Percentiles rank a stretch among this genome's conserved stretches.
Conservation (phyloP, 2,797 vertebrate species). For the Oceanodroma leucorhoa region DNA sequence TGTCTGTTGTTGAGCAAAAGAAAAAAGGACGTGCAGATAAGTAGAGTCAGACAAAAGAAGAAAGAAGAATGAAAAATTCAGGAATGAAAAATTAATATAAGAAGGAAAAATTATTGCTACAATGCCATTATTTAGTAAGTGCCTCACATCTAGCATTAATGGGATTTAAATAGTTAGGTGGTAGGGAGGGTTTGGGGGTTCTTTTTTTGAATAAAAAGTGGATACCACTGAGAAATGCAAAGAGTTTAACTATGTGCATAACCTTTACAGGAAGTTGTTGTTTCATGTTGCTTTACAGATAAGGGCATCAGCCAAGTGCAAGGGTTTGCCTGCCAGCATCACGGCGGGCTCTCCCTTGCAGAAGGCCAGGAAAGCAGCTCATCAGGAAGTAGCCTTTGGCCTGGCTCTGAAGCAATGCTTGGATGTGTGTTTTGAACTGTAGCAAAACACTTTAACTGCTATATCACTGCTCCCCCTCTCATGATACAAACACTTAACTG, state of each 20-base stretch:
- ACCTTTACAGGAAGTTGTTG: background rate
- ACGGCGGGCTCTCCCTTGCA: background rate
- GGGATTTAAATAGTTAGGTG: background rate
- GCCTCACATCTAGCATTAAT: background rate
- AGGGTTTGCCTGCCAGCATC: background rate
- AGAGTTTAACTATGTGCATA: background rate
- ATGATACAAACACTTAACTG: background rate
- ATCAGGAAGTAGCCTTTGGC: background rate
- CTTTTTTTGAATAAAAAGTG: background rate
- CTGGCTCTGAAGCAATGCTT: background rate
- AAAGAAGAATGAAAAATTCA: background rate
- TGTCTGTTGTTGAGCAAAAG: background rate
- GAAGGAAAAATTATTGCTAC: background rate
- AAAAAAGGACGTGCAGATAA: background rate
- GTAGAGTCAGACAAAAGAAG: background rate
- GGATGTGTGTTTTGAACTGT: background rate
- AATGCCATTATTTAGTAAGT: background rate
- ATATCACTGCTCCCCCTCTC: background rate
- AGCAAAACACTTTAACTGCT: background rate
- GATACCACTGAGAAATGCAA: background rate
- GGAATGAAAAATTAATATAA: background rate
- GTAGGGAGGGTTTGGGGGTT: rapidly evolving
- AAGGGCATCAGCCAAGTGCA: background rate
- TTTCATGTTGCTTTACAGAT: background rate
- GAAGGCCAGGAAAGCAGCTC: background rate